Percentiles rank a stretch among this genome's conserved stretches.
Evolutionary conservation across 2,113 vertebrate genomes (phyloP).

Genomic region (Cygnus buccinator): DNA sequence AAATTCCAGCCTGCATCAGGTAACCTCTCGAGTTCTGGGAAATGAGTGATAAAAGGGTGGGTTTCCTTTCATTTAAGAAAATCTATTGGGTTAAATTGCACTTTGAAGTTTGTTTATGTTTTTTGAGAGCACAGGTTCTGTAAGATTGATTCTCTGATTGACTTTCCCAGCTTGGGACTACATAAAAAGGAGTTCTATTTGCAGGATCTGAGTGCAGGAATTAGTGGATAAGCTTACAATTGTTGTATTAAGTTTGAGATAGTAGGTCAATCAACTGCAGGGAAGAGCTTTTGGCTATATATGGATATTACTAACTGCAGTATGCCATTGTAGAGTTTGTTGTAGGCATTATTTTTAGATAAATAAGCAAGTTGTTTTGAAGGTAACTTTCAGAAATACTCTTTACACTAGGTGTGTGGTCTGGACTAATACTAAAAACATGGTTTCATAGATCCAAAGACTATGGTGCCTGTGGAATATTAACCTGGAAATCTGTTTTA

Average conservation of each 20-base stretch:
- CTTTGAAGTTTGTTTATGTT: neutral
- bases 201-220: neutral
- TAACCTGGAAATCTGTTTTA: neutral
- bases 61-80: neutral
- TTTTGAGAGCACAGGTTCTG: neutral
- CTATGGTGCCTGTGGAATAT: neutral
- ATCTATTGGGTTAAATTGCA: neutral
- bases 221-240: neutral
- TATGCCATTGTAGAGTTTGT: neutral
- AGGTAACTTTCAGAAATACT: neutral
- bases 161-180: too few species aligned
- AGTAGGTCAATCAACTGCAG: neutral
- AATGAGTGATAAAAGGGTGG: neutral
- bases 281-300: neutral
- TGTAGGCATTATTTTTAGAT: neutral
- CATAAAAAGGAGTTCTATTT: neutral
- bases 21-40: constrained; percentile 35
- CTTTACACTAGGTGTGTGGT: neutral
- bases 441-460: neutral
- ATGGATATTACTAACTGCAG: neutral
- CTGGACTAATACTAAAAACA: neutral
- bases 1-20: constrained; percentile 82
- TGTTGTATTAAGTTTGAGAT: neutral
- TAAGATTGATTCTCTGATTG: neutral
- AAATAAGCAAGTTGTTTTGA: neutral